Percentiles rank a stretch among this genome's conserved stretches.
Conservation (phyloP, 2,113 vertebrate species). For the Recurvirostra avosetta region DNA sequence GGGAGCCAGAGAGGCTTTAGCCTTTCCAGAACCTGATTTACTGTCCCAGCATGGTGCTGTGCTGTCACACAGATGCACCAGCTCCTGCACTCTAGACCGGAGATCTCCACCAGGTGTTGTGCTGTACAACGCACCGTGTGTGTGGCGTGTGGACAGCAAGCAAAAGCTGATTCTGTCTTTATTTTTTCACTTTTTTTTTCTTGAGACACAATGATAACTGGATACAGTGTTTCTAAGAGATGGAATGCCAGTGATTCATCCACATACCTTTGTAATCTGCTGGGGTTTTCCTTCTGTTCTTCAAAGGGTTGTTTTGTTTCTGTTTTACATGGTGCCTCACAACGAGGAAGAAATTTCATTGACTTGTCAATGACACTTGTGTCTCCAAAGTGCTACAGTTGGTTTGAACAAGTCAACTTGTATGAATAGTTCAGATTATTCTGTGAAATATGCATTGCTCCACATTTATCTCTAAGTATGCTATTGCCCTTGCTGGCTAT, state of each 20-base stretch:
- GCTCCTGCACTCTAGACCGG: background rate
- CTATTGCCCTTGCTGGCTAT: conserved; percentile 46
- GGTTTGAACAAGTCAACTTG: conserved; percentile 39
- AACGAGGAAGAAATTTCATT: background rate
- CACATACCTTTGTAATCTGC: background rate
- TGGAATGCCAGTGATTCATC: background rate
- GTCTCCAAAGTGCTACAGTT: background rate
- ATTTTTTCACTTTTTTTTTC: background rate
- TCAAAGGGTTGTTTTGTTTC: background rate
- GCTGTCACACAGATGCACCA: background rate
- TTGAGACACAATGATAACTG: background rate
- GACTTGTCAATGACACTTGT: conserved; percentile 2
- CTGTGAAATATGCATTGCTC: conserved; percentile 42
- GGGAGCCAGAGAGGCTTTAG: background rate
- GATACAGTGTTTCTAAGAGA: background rate
- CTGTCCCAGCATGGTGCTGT: background rate
- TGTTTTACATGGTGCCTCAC: background rate
- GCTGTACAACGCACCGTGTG: background rate
- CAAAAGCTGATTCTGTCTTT: background rate
- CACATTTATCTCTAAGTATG: conserved; percentile 51
- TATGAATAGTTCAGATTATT: conserved; percentile 53
- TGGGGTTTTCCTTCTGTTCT: conserved; percentile 22
- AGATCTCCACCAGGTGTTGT: background rate
- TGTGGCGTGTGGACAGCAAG: background rate
- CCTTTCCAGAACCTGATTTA: background rate